Evolutionary conservation across 1,140 invertebrate genomes (phyloP).

Genomic region (Leptinotarsa undecemlineata): DNA sequence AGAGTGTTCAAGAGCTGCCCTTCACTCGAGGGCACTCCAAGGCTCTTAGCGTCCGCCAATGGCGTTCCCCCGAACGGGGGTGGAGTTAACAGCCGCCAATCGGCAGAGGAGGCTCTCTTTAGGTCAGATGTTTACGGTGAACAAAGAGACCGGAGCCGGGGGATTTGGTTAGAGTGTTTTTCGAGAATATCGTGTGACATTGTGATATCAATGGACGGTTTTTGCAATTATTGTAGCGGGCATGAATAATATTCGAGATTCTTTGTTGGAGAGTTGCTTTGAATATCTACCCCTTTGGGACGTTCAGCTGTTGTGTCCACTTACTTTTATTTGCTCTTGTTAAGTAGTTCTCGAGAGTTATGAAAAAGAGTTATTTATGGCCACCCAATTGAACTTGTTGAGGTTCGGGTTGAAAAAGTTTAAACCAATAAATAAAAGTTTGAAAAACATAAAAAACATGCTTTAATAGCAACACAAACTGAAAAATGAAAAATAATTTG

Average conservation of each 20-base stretch:
- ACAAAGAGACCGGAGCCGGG: constrained; percentile 29
- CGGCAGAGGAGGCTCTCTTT: constrained; percentile 6
- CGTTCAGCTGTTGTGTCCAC: constrained; percentile 22
- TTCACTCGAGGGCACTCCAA: constrained; percentile 50
- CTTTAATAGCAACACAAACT: no score
- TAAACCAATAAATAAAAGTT: no score
- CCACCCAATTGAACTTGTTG: no score
- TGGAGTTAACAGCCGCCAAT: constrained; percentile 45
- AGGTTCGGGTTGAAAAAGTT: no score
- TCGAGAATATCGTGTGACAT: constrained; percentile 18
- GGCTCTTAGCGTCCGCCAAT: constrained; percentile 50
- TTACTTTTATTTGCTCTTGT: constrained; percentile 13
- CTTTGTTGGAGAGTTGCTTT: constrained; percentile 11
- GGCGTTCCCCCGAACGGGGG: constrained; percentile 30
- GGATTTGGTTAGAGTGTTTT: constrained; percentile 32
- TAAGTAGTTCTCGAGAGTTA: constrained; percentile 10
- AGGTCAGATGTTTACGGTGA: constrained; percentile 2
- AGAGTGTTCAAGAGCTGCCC: constrained; percentile 52
- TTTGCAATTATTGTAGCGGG: constrained; percentile 18
- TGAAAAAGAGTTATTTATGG: background rate
- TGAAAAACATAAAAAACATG: no score
- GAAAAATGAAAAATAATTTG: no score
- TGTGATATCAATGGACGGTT: constrained; percentile 22
- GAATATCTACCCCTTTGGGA: constrained; percentile 11
- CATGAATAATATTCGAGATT: constrained; percentile 8